Base-by-base conservation (phyloP, 2,888 invertebrate species). In the Dasysyrphus albostriatus region DNA sequence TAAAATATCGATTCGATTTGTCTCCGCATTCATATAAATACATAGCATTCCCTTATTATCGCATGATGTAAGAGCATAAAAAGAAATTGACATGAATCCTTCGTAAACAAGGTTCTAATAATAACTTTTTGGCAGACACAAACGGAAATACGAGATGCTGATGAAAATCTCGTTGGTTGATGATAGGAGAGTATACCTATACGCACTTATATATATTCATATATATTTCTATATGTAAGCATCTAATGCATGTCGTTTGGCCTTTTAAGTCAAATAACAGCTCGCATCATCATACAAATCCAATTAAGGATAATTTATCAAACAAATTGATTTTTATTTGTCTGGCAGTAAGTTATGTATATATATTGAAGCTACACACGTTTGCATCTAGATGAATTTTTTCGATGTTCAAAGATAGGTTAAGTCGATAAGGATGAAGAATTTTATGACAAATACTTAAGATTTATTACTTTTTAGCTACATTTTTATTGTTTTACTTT, bases 281-380 rank as follows among this genome's bases (percentile, higher is more conserved):
- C 24, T 67, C 32, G 42, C 61, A 61, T 44, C 67, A 59, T 59
- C 73, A 44, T 85, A 81, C 77, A 69, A 81, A 73, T 72, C 63
- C 85, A 77, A 85, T 81, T 74, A 73, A 77, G 32, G 34, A 61
- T 63, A 81, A 81, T 85, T 85, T 81, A 73, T 85, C 77, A 85
- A 81, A 69, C 72, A 85, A 85, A 85, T 81, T 81, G 77, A 81
- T 59, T 81, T 72, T 72, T 84, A 63, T 79, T 39, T 70, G 58
- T 63, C 32, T 63, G 69, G 29, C 58, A 51, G 56, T 49, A 70
- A 39, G 19, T 54, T 61, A 24, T 34, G 37, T 34, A 49, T 61
- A 24, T 34, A 44, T 34, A 49, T 19, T 16, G 7, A 34, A 37
- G 29, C 7, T 42, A 19, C 32, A 19, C 32, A 32, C 32, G 1